phyloP scores from a whole-genome alignment of 1,140 invertebrate species.

The Calosoma granatense region DNA sequence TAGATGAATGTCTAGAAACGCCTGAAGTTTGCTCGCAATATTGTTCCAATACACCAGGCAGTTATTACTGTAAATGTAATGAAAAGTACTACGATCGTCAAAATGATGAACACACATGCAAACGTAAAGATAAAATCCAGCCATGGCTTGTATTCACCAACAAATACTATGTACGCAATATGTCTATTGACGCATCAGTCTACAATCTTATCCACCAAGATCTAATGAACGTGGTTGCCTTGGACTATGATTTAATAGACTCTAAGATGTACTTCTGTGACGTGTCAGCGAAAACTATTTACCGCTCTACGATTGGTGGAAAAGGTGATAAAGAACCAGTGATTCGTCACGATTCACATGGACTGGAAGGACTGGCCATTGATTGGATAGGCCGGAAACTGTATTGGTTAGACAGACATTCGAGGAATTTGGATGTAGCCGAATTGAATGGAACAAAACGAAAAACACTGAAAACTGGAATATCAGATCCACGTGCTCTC shows the following conservation, averaged over 20 bases:
- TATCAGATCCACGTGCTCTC: constrained; percentile 87
- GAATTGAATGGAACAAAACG: constrained; percentile 89
- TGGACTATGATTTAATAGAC: constrained; percentile 84
- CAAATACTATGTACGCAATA: constrained; percentile 94
- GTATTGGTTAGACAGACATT: constrained; percentile 95
- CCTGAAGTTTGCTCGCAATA: constrained; percentile 88
- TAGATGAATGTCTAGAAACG: constrained; percentile 87
- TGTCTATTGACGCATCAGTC: constrained; percentile 76
- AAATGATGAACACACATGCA: constrained; percentile 80
- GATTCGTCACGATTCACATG: constrained; percentile 86
- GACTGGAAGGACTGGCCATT: constrained; percentile 89
- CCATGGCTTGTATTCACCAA: constrained; percentile 97
- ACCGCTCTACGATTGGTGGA: constrained; percentile 51
- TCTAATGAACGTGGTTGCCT: constrained; percentile 89
- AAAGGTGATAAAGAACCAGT: constrained; percentile 63
- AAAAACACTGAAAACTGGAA: constrained; percentile 75
- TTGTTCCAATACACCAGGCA: constrained; percentile 92
- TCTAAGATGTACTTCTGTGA: constrained; percentile 89
- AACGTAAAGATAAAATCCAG: constrained; percentile 67
- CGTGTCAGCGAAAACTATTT: constrained; percentile 87
- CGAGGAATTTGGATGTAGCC: constrained; percentile 84
- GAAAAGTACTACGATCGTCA: constrained; percentile 84
- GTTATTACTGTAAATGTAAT: constrained; percentile 93
- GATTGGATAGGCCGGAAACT: constrained; percentile 96
- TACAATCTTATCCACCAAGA: constrained; percentile 91